Conservation (phyloP, 2,888 invertebrate genomes). For the Odontocolon sp. region DNA sequence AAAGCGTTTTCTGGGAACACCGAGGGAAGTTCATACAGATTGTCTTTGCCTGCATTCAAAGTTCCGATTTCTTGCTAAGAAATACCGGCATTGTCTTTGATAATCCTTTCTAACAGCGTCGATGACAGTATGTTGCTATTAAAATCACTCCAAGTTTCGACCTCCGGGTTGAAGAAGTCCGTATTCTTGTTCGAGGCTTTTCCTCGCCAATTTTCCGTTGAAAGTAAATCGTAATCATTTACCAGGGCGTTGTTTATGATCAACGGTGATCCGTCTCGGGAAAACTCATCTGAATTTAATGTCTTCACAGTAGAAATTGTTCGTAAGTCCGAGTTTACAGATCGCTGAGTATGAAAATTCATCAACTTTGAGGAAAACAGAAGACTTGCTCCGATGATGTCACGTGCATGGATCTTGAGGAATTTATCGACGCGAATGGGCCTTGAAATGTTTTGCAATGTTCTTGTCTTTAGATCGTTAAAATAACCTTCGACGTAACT, state of each 20-base stretch:
- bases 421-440: background rate
- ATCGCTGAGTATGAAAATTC: background rate
- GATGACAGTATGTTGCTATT: background rate
- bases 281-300: background rate
- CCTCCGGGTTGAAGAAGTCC: background rate
- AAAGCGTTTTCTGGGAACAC: too few species aligned
- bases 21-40: too few species aligned
- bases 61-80: too few species aligned
- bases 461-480: background rate
- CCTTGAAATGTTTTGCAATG: background rate
- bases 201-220: background rate
- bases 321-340: background rate
- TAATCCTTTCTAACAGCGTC: too few species aligned
- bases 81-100: too few species aligned
- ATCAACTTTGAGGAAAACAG: background rate
- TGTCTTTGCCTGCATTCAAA: too few species aligned
- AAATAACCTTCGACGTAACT: background rate
- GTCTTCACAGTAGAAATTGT: background rate
- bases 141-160: constrained; percentile 35
- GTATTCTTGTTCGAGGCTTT: background rate
- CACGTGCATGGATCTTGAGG: background rate
- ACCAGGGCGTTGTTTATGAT: background rate
- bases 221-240: background rate
- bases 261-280: background rate
- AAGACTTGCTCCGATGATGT: background rate